phyloP scores from a whole-genome alignment of 2,797 vertebrate genomes.

The Euthynnus affinis region DNA sequence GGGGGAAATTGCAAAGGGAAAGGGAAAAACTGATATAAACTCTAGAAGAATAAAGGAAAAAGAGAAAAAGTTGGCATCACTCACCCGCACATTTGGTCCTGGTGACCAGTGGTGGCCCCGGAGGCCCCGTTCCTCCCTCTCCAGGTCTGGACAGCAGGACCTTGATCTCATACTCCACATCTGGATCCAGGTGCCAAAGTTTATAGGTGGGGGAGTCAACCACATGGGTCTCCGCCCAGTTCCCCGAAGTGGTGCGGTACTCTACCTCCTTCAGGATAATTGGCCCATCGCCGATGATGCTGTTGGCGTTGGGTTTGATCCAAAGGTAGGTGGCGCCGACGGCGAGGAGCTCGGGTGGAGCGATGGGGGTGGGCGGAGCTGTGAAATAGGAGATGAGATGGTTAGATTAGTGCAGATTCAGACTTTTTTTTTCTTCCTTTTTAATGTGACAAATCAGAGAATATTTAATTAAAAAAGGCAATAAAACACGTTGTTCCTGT shows the following conservation, averaged over 20 bases:
- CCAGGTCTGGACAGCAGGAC: slow-evolving; percentile 95
- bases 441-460: too few relatives aligned
- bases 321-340: slow-evolving; percentile 97
- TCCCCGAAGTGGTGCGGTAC: slow-evolving; percentile 95
- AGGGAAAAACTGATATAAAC: too few relatives aligned
- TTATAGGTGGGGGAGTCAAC: slow-evolving; percentile 97
- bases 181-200: slow-evolving; percentile 96
- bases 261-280: slow-evolving; percentile 98
- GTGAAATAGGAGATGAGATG: slow-evolving; percentile 2
- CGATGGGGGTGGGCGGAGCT: slow-evolving; percentile 97
- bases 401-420: neutral
- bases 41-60: neutral
- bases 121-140: slow-evolving; percentile 94
- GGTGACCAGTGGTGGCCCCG: slow-evolving; percentile 93
- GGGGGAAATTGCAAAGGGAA: neutral
- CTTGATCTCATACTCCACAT: slow-evolving; percentile 97
- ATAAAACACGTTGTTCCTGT: neutral
- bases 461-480: neutral
- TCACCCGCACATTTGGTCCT: slow-evolving; percentile 97
- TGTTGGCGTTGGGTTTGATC: slow-evolving; percentile 99
- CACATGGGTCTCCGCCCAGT: slow-evolving; percentile 96
- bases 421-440: neutral
- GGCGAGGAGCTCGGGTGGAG: slow-evolving; percentile 93
- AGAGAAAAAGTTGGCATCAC: slow-evolving; percentile 5
- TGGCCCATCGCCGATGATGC: slow-evolving; percentile 97